phyloP scores from a whole-genome alignment of 2,797 vertebrate species.

The Oryzias sinensis region DNA sequence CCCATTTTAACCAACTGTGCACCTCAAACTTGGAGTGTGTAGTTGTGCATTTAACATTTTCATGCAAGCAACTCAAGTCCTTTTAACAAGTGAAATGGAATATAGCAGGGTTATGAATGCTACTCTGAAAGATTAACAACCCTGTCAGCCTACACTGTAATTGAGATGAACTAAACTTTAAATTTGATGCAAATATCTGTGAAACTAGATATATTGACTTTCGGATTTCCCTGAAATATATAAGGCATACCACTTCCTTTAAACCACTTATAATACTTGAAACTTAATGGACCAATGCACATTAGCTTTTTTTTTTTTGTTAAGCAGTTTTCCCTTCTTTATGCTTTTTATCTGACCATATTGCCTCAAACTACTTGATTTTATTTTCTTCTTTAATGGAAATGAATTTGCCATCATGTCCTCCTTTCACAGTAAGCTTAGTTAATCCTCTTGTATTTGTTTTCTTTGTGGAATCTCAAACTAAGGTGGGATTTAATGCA shows the following conservation, averaged over 20 bases:
- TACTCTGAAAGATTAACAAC: background rate
- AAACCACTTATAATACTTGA: no score
- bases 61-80: background rate
- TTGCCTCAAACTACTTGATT: constrained; percentile 6
- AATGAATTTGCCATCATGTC: constrained; percentile 9
- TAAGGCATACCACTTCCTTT: no score
- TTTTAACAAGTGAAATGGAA: background rate
- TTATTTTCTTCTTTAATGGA: background rate
- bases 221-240: no score
- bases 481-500: constrained; percentile 7
- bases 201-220: no score
- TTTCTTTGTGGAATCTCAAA: constrained; percentile 20
- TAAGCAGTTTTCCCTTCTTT: background rate
- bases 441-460: constrained; percentile 2
- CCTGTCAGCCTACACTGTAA: background rate
- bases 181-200: background rate
- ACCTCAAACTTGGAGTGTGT: no score
- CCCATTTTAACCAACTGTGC: no score
- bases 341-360: constrained; percentile 1
- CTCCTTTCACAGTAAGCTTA: constrained; percentile 7
- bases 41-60: background rate
- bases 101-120: background rate
- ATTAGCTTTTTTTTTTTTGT: background rate
- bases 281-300: background rate
- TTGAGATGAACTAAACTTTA: background rate